Evolutionary conservation across 2,797 vertebrate species (phyloP).

Genomic region (Aphelocoma californica): DNA sequence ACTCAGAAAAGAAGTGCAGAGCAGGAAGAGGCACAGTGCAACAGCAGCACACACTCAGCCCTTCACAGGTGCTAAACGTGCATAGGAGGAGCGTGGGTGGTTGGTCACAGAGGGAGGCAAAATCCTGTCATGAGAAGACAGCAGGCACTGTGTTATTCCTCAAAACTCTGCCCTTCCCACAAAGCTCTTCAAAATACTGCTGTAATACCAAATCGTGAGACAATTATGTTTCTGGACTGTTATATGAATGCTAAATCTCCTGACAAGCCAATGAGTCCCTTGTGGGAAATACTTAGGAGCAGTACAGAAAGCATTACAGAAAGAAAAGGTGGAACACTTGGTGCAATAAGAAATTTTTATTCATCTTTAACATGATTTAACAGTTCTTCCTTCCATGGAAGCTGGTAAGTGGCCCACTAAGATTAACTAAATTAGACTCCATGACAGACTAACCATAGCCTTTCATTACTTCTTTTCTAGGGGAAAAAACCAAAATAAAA

Average conservation of each 20-base stretch:
- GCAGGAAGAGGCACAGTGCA: background rate
- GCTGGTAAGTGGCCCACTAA: background rate
- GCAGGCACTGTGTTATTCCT: background rate
- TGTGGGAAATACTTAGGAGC: background rate
- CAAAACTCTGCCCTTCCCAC: background rate
- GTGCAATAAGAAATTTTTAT: background rate
- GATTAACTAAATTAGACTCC: background rate
- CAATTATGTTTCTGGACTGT: background rate
- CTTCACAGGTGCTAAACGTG: fast-evolving
- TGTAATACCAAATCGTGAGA: background rate
- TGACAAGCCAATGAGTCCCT: background rate
- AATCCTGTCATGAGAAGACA: background rate
- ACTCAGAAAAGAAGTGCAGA: background rate
- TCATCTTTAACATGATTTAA: background rate
- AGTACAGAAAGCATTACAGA: background rate
- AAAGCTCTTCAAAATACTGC: background rate
- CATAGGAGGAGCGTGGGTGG: background rate
- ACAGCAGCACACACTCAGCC: background rate
- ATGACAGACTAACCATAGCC: background rate
- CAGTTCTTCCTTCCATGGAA: background rate
- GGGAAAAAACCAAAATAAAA: no score
- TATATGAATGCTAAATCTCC: background rate
- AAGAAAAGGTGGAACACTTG: background rate
- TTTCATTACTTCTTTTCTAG: background rate
- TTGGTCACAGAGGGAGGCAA: background rate